Evolutionary conservation across 1,140 invertebrate species (phyloP).

Genomic region (Oedothorax gibbosus): DNA sequence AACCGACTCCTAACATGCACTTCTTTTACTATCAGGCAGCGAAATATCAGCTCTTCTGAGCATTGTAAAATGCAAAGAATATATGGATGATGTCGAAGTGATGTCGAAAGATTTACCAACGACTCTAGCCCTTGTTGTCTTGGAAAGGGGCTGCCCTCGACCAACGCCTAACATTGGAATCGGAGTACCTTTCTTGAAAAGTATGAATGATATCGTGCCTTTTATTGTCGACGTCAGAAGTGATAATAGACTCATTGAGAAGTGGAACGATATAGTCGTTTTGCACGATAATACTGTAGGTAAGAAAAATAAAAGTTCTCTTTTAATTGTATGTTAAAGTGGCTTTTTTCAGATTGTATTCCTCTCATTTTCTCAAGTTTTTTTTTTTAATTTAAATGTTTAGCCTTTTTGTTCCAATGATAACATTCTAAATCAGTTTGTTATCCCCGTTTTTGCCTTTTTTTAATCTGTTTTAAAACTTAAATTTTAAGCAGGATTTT

Average conservation of each 20-base stretch:
- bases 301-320: not conserved
- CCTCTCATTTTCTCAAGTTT: too few species aligned
- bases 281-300: conserved; percentile 60
- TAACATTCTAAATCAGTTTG: too few species aligned
- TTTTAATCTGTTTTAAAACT: too few species aligned
- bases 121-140: conserved; percentile 41
- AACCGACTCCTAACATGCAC: not conserved
- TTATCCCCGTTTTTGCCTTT: too few species aligned
- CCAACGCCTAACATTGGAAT: conserved; percentile 53
- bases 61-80: conserved; percentile 22
- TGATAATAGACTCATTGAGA: conserved; percentile 54
- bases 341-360: too few species aligned
- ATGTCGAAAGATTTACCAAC: conserved; percentile 21
- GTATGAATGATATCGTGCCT: conserved; percentile 49
- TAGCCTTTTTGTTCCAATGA: too few species aligned
- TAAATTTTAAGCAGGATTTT: too few species aligned
- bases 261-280: conserved; percentile 62
- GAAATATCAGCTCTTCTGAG: conserved; percentile 34
- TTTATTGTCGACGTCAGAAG: conserved; percentile 58
- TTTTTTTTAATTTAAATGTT: too few species aligned
- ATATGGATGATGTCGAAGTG: conserved; percentile 3
- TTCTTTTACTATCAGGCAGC: conserved; percentile 1
- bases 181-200: conserved; percentile 54
- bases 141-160: conserved; percentile 52
- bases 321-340: too few species aligned